Evolutionary conservation across 2,797 vertebrate genomes (phyloP), one percentile per base, ranked within the genome.

Genomic region (Lates japonicus): DNA sequence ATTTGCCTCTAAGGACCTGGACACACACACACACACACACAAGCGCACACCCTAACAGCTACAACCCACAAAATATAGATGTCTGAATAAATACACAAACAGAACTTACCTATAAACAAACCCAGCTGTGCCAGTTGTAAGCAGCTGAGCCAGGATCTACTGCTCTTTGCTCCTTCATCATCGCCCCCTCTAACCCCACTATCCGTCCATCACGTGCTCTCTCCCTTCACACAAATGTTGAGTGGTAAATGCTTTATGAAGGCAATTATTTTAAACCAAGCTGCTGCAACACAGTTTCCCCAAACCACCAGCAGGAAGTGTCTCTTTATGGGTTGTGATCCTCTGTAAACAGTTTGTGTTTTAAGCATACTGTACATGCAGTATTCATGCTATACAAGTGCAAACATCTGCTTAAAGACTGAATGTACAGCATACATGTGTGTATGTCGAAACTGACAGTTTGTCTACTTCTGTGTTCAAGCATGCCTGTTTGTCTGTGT

Each of bases 1-100:
- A 87, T 90, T 74, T 86, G 75, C 87, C 88, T 93, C 91, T 94
- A 94, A 93, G 94, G 91, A 94, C 92, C 91, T 92, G 85, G 75
- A 81, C 59, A 75, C 72, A 72, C 68, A 83, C 49, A 66, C 61
- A 76, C 70, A 75, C 70, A 78, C 64, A 66, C 69, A 71, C 77
- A 76, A 12, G 59, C 29, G 59, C 54, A 29, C 59, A 63, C 46
- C 67, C 61, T 73, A 35, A 68, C 61, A 81, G 20, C 59, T 58
- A 2, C 48, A 82, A 49, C 37, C 69, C 63, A 49, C 39, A 76
- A 76, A 76, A 80, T 82, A 70, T 42, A 73, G 49, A 63, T 59
- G 31, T 61, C 62, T 68, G 25, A 76, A 81, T 76, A 65, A 35
- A 87, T 58, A 48, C 42, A 59, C 39, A 68, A 52, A 72, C 58